phyloP scores from a whole-genome alignment of 2,888 invertebrate genomes.

The Itoplectis maculator region DNA sequence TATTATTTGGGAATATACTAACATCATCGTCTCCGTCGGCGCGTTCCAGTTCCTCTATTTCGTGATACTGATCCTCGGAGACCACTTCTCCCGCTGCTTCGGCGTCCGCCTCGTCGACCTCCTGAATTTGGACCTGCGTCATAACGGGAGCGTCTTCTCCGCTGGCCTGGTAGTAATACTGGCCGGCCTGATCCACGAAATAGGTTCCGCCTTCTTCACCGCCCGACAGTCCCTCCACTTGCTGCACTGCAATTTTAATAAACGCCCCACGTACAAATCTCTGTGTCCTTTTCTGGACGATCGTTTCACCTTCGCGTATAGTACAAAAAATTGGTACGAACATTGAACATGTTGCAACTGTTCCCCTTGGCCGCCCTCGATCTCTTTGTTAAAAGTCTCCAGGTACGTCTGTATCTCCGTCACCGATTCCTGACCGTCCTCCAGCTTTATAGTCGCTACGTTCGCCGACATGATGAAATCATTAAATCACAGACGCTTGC shows the following conservation, averaged over 20 bases:
- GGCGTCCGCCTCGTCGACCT: slow-evolving; percentile 81
- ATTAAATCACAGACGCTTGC: slow-evolving; percentile 67
- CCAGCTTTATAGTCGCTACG: slow-evolving; percentile 82
- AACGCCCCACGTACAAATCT: slow-evolving; percentile 20
- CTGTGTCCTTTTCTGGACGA: background rate
- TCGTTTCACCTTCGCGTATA: background rate
- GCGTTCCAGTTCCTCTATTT: slow-evolving; percentile 85
- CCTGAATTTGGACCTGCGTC: slow-evolving; percentile 86
- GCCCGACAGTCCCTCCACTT: slow-evolving; percentile 83
- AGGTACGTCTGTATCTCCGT: slow-evolving; percentile 92
- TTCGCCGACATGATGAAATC: slow-evolving; percentile 80
- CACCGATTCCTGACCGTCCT: slow-evolving; percentile 85
- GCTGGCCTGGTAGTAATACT: slow-evolving; percentile 92
- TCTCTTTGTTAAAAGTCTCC: slow-evolving; percentile 93
- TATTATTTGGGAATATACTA: no score
- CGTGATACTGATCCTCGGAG: slow-evolving; percentile 83
- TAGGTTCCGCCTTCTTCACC: slow-evolving; percentile 89
- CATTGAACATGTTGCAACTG: slow-evolving; percentile 83
- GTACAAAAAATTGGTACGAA: slow-evolving; percentile 71
- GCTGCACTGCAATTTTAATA: slow-evolving; percentile 78
- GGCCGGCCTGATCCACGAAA: slow-evolving; percentile 93
- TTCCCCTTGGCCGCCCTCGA: slow-evolving; percentile 87
- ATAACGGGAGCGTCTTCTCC: slow-evolving; percentile 88
- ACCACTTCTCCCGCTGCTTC: slow-evolving; percentile 80
- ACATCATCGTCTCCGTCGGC: slow-evolving; percentile 85